Evolutionary conservation across 2,797 vertebrate genomes (phyloP).

Genomic region (Dendrocincla fuliginosa): DNA sequence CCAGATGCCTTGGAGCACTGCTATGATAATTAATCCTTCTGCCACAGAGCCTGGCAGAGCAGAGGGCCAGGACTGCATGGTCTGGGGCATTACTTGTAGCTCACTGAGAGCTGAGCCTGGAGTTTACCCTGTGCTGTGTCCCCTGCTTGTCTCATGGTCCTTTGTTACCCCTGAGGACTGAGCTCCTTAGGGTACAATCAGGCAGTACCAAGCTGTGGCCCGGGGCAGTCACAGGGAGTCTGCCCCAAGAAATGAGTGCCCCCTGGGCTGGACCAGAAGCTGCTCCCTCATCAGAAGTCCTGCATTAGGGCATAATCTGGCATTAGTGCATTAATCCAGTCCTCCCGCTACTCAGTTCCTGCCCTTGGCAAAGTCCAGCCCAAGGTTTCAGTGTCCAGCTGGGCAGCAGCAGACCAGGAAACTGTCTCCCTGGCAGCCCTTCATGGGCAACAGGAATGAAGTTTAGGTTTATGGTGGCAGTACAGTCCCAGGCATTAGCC

Average conservation of each 20-base stretch:
- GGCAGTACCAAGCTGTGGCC: not conserved
- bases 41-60: not conserved
- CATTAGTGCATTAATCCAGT: constrained; percentile 45
- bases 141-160: not conserved
- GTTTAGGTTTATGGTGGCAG: not conserved
- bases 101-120: not conserved
- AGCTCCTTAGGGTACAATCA: not conserved
- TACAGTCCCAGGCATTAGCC: not conserved
- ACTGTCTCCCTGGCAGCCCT: not conserved
- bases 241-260: not conserved
- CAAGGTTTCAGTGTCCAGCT: constrained; percentile 9
- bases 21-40: not conserved
- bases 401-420: not conserved
- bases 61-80: not conserved
- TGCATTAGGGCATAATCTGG: constrained; percentile 60
- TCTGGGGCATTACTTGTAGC: not conserved
- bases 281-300: constrained; percentile 11
- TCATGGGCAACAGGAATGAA: not conserved
- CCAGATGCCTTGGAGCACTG: not conserved
- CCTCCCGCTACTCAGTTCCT: not conserved
- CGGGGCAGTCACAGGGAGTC: accelerated
- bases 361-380: not conserved
- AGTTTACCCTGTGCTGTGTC: not conserved
- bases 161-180: not conserved
- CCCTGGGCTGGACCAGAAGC: not conserved